Evolutionary conservation across 2,888 invertebrate species (phyloP), one percentile per base, ranked within the genome.

Genomic region (Cantharis flavilabris): DNA sequence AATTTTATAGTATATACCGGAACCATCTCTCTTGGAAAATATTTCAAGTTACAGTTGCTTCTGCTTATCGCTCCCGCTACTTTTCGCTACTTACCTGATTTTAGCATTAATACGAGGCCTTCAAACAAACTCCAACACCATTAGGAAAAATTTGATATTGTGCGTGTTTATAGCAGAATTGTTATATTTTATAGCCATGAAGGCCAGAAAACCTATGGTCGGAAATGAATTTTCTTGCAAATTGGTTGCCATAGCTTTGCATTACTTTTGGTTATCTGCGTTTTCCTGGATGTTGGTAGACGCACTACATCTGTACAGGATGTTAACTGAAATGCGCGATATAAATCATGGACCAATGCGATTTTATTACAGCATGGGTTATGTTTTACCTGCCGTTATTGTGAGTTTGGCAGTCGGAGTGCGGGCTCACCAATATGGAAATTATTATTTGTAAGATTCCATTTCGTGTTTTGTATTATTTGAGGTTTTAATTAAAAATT

Each of bases 331-430:
- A 89, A 95, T 98, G 91, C 91, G 98, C 3, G 98, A 98, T 88
- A 97, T 98, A 70, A 98, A 98, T 90, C 97, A 97, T 87, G 98
- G 97, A 4, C 95, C 96, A 49, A 96, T 98, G 94, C 91, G 93
- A 77, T 97, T 98, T 87, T 98, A 97, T 87, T 96, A 97, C 83
- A 95, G 96, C 14, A 92, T 96, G 85, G 98, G 97, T 14, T 98
- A 98, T 87, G 98, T 96, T 75, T 92, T 95, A 79, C 98, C 98
- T 0, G 97, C 98, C 0, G 93, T 98, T 13, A 92, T 96, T 69
- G 96, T 98, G 0, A 97, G 97, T 33, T 90, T 98, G 20, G 95
- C 98, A 3, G 96, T 98, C 26, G 96, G 97, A 0, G 96, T 98
- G 0, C 92, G 97, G 74, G 97, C 97, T 62, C 97, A 98, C 84